Conservation (phyloP, 1,140 invertebrate genomes). For the Diorhabda carinulata region DNA sequence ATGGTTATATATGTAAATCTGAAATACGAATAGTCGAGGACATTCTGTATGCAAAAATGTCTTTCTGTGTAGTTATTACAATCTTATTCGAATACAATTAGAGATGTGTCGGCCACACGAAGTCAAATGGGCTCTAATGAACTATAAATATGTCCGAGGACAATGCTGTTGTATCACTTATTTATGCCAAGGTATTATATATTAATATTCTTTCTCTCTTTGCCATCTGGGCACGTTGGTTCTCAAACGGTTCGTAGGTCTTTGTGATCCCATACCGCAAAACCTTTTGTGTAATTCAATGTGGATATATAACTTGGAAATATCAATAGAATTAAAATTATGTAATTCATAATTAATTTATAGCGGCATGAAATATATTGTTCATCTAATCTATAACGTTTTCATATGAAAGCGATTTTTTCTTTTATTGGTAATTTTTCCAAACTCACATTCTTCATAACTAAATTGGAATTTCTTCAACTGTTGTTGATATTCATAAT, state of each 20-base stretch:
- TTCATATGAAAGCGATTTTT: no score
- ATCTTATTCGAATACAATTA: constrained; percentile 46
- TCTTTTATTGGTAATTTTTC: no score
- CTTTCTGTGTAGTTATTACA: constrained; percentile 43
- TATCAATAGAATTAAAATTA: no score
- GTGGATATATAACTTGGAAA: no score
- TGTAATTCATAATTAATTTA: no score
- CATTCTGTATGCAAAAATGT: constrained; percentile 27
- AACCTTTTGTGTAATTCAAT: background rate
- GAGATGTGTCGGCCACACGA: constrained; percentile 44
- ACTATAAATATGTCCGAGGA: constrained; percentile 44
- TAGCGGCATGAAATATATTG: no score
- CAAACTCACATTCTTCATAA: no score
- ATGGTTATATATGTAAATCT: no score
- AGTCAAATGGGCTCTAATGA: constrained; percentile 42
- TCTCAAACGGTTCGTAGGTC: constrained; percentile 16
- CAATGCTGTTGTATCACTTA: constrained; percentile 44
- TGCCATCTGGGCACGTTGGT: constrained; percentile 12
- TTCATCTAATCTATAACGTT: no score
- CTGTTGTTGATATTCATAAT: no score
- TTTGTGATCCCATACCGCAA: background rate
- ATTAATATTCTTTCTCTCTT: constrained; percentile 37
- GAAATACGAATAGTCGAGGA: background rate
- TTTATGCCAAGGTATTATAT: constrained; percentile 43
- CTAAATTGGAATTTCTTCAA: no score